Evolutionary conservation across 2,888 invertebrate genomes (phyloP), one percentile per base, ranked within the genome.

Genomic region (Eulithis prunata): DNA sequence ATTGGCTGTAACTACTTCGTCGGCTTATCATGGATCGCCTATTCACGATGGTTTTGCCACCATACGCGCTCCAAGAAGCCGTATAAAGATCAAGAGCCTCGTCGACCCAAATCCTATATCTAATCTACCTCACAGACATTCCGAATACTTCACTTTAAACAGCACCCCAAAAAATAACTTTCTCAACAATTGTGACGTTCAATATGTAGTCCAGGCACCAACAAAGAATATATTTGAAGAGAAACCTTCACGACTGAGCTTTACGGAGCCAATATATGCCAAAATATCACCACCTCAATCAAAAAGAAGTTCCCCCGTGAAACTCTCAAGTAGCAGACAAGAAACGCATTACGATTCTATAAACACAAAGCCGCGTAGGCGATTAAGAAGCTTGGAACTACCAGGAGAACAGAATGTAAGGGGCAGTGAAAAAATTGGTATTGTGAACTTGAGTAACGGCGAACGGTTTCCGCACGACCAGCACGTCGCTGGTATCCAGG

Each of bases 21-120:
- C 87, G 61, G 88, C 88, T 57, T 92, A 87, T 79, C 90, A 91
- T 78, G 91, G 91, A 62, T 89, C 95, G 61, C 95, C 96, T 66
- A 95, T 97, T 59, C 96, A 97, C 87, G 97, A 97, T 87, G 97
- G 97, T 63, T 97, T 97, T 88, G 97, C 97, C 59, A 97, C 97
- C n/a, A 96, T 97, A 75, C 94, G 97, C 66, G 94, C 96, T 12
- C 95, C 93, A 45, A 88, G 93, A 76, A 93, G 93, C 77, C 83
- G 91, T 73, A 91, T 92, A 72, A 93, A 93, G 76, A 91, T 93
- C 77, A 90, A 91, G 75, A 91, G 87, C 78, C 78, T 91, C 79
- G 88, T 91, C 69, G 91, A 91, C 81, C 90, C 91, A 83, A 91
- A 81, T 75, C 85, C 85, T 75, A 81, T 77, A 62, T 76, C 79